Evolutionary conservation across 2,797 vertebrate genomes (phyloP), one percentile per base, ranked within the genome.

Genomic region (Hybognathus amarus): DNA sequence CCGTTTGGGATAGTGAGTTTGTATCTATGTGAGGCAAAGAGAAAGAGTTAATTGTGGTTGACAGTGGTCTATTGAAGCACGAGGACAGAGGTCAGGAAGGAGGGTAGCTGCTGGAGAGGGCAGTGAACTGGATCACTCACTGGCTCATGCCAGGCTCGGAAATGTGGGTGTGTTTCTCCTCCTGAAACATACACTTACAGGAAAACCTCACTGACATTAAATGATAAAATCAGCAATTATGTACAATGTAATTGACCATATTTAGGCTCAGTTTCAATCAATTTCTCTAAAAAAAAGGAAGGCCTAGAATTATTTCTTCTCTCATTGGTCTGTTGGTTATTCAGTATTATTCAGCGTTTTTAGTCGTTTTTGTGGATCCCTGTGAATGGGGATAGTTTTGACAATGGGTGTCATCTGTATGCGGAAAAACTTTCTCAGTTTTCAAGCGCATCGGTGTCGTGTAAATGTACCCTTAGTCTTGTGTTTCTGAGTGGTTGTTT

Each of bases 41-140:
- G 24, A 67, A 64, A 67, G 64, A 20, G 45, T 66, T 5, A 68
- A 68, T 68, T 68, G 64, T 68, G 33, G 22, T 22, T 2, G 64
- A 68, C 30, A 79, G 15, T 79, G 22, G 20, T 17, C 52, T 24
- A 59, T 79, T 68, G 47, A 67, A 68, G 47, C 63, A 52, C 30
- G 50, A 50, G 42, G 45, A 18, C 63, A 38, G 22, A 52, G 20
- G 61, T 66, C 42, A 78, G 27, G 27, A 36, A 66, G 42, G 20
- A 33, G 38, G 75, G 40, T 59, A 64, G 24, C 59, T 71, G 24
- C 59, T 71, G 42, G 15, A 22, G 11, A 73, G 30, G 18, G 47
- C 11, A 54, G 50, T 67, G 45, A 66, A 68, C 77, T 66, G 20
- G 10, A 33, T 36, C 40, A 66, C 13, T 50, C 20, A 78, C 61